phyloP scores from a whole-genome alignment of 2,797 vertebrate species.

The Apodemus agrarius region DNA sequence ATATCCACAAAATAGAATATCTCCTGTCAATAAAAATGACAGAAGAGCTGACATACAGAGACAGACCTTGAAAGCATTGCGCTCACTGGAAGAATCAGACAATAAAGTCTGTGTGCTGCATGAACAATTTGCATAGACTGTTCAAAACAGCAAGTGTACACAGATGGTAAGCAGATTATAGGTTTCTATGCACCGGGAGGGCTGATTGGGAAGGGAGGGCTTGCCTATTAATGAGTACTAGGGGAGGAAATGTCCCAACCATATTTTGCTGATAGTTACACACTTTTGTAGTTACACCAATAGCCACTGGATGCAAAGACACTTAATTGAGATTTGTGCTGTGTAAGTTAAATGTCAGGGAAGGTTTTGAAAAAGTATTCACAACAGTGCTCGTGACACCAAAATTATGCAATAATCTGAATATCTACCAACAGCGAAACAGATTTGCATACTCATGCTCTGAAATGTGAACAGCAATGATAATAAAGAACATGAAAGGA shows the following conservation, averaged over 20 bases:
- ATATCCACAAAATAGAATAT: background rate
- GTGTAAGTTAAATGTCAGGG: background rate
- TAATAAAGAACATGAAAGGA: slow-evolving; percentile 7
- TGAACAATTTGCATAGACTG: background rate
- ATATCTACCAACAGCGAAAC: background rate
- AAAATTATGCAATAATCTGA: slow-evolving; percentile 24
- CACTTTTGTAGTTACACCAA: slow-evolving; percentile 1
- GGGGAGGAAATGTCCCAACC: background rate
- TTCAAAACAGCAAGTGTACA: background rate
- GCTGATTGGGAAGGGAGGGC: background rate
- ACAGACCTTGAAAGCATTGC: background rate
- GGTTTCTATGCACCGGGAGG: background rate
- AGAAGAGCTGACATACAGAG: background rate
- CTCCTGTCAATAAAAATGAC: background rate
- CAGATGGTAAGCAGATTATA: background rate
- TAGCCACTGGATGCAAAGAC: background rate
- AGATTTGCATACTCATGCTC: background rate
- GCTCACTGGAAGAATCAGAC: background rate
- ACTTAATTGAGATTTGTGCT: background rate
- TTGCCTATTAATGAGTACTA: background rate
- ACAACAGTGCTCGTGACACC: background rate
- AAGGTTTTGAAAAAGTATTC: slow-evolving; percentile 18
- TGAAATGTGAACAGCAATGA: background rate
- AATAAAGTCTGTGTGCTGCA: background rate
- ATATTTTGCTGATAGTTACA: background rate